A percentile compares a stretch with the other conserved stretches of the same genome.
Evolutionary conservation across 2,888 invertebrate genomes (phyloP).

Genomic region (Conomelus anceps): DNA sequence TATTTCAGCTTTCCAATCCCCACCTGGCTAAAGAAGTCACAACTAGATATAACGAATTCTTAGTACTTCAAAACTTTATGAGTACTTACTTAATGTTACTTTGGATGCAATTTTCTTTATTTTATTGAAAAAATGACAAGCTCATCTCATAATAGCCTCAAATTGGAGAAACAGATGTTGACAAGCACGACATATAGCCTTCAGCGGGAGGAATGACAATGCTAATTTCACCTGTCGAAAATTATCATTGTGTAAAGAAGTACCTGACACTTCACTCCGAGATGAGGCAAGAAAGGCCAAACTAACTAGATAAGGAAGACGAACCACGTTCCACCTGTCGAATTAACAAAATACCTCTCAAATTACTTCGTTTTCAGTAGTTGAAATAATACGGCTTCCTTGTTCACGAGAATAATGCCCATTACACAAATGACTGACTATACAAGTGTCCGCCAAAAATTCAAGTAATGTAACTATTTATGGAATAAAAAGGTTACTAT

Average conservation of each 20-base stretch:
- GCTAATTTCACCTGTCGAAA: not conserved
- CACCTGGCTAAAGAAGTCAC: no score
- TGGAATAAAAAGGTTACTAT: no score
- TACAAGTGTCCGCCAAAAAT: no score
- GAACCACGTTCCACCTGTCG: not conserved
- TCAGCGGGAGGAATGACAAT: not conserved
- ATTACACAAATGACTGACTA: not conserved
- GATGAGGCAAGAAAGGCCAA: not conserved
- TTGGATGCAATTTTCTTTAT: no score
- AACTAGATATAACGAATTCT: no score
- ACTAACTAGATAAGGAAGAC: not conserved
- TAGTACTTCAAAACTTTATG: no score
- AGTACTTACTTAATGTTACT: no score
- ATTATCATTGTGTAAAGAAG: not conserved
- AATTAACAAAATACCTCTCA: not conserved
- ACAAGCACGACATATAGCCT: not conserved
- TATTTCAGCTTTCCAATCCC: no score
- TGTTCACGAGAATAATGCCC: not conserved
- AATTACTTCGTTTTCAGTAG: not conserved
- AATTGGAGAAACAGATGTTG: not conserved
- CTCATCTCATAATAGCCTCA: not conserved
- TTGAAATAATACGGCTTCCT: not conserved
- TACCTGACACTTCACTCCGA: not conserved
- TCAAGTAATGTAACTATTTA: not conserved
- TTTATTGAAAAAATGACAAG: no score